phyloP scores from a whole-genome alignment of 2,888 invertebrate species.

The Lottia scabra region DNA sequence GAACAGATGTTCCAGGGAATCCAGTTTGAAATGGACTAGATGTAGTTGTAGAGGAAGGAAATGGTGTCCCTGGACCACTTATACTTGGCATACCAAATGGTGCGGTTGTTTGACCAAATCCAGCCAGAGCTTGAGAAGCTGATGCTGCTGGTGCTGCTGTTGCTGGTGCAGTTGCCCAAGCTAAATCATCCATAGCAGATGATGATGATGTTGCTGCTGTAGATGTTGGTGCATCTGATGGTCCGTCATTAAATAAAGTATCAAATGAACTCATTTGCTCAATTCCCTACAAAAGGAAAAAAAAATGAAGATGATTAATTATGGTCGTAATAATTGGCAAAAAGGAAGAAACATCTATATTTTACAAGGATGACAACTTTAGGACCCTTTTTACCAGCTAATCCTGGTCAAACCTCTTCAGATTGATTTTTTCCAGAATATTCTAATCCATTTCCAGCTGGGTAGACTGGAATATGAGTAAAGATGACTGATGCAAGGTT shows the following conservation, averaged over 20 bases:
- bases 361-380: too few species aligned
- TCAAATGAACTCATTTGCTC: slow-evolving; percentile 57
- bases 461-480: too few species aligned
- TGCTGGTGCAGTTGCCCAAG: slow-evolving; percentile 21
- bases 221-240: slow-evolving; percentile 19
- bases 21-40: slow-evolving; percentile 16
- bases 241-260: slow-evolving; percentile 38
- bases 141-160: slow-evolving; percentile 17
- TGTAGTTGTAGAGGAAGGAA: slow-evolving; percentile 17
- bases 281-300: slow-evolving; percentile 29
- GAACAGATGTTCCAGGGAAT: slow-evolving; percentile 29
- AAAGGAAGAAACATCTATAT: too few species aligned
- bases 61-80: slow-evolving; percentile 3
- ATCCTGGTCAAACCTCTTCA: too few species aligned
- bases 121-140: not conserved
- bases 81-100: too few species aligned
- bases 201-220: slow-evolving; percentile 27
- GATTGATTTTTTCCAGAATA: too few species aligned
- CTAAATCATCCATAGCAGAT: slow-evolving; percentile 30
- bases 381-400: too few species aligned
- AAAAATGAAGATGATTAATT: too few species aligned
- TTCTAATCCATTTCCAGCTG: too few species aligned
- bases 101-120: not conserved
- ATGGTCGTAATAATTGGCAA: too few species aligned
- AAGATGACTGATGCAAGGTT: too few species aligned